Conservation (phyloP, 1,140 invertebrate species). For the Cheumatopsyche charites region DNA sequence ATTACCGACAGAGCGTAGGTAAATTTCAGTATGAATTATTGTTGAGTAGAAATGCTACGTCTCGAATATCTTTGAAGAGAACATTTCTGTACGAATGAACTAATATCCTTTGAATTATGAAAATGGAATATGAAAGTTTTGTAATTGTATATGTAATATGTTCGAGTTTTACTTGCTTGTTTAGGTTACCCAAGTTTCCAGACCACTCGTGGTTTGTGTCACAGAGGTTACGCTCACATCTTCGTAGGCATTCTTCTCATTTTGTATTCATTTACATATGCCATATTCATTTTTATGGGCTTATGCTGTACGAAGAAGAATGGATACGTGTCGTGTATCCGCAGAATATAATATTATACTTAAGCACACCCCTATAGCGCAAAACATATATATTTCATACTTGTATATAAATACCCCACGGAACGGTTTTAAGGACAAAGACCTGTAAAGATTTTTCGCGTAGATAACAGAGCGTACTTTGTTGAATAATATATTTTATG, state of each 20-base stretch:
- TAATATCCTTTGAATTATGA: conserved; percentile 13
- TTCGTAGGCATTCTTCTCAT: conserved; percentile 42
- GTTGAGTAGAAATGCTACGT: too few relatives aligned
- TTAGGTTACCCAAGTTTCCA: conserved; percentile 33
- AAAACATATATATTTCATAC: too few relatives aligned
- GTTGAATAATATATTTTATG: conserved; percentile 18
- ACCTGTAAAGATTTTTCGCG: conserved; percentile 30
- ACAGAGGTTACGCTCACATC: conserved; percentile 35
- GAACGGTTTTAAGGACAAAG: conserved; percentile 28
- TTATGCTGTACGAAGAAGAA: conserved; percentile 35
- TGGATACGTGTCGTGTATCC: conserved; percentile 31
- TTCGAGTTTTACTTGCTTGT: conserved; percentile 19
- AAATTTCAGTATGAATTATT: too few relatives aligned
- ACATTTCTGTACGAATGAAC: background rate
- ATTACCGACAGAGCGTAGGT: too few relatives aligned
- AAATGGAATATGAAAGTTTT: conserved; percentile 16
- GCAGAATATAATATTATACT: background rate
- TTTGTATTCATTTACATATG: conserved; percentile 45
- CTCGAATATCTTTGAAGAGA: background rate
- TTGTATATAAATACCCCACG: background rate
- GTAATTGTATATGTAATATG: conserved; percentile 8
- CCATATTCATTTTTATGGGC: conserved; percentile 44
- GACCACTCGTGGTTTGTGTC: conserved; percentile 35
- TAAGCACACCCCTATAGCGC: background rate
- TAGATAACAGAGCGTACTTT: conserved; percentile 19